Percentiles rank a stretch among this genome's conserved stretches.
These are phyloP conservation scores for Tachycineta bicolor DNA, from an alignment of 2,113 vertebrate species.

Conservation along the genomic window DNA sequence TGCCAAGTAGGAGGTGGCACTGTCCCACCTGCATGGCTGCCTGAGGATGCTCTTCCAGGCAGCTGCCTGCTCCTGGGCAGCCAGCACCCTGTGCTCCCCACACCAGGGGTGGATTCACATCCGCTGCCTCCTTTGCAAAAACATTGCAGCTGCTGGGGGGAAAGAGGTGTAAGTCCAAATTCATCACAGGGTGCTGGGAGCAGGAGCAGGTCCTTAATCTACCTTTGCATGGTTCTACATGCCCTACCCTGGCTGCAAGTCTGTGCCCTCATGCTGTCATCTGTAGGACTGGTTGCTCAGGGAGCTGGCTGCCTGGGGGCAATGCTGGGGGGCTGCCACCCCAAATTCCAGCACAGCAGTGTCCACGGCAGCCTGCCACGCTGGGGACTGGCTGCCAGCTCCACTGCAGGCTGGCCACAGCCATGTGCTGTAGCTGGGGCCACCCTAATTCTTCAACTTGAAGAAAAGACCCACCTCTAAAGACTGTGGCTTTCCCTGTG, in stretches of 20 bases:
- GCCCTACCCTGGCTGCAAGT: accelerated
- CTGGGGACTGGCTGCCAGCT: neutral
- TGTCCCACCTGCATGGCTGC: accelerated
- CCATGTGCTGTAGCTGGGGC: accelerated
- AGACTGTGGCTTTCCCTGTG: neutral
- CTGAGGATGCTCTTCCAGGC: neutral
- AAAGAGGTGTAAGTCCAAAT: neutral
- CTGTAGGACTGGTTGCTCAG: too few species aligned
- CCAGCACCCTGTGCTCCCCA: neutral
- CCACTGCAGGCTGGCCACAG: neutral
- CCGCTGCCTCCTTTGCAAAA: neutral
- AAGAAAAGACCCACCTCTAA: neutral
- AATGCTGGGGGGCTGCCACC: accelerated
- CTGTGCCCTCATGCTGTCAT: accelerated
- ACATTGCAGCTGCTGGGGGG: neutral
- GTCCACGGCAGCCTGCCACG: neutral
- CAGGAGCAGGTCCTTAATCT: neutral
- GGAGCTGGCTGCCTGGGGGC: neutral
- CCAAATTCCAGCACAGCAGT: neutral
- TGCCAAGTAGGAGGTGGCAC: neutral
- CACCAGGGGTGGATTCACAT: neutral
- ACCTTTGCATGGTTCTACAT: neutral
- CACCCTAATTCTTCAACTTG: accelerated
- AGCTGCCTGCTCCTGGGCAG: neutral
- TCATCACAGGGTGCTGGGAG: neutral